Percentiles rank a stretch among this genome's conserved stretches.
These are phyloP conservation scores for Ginglymostoma cirratum DNA, from an alignment of 2,113 vertebrate species.

Conservation along the genomic window DNA sequence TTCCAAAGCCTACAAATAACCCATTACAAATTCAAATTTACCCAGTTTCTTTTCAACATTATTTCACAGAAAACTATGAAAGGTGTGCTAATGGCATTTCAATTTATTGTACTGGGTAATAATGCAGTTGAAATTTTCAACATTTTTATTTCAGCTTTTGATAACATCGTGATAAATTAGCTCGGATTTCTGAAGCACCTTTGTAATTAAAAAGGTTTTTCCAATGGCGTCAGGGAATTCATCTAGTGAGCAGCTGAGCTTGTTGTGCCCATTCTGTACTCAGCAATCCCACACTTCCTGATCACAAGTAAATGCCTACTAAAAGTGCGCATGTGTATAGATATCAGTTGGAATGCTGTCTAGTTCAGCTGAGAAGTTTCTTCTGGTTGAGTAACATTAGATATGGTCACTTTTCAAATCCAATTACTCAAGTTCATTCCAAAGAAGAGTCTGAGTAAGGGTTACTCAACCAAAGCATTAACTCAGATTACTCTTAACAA, in stretches of 20 bases:
- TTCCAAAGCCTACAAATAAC: background rate
- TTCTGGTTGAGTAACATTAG: background rate
- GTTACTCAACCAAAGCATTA: too few relatives aligned
- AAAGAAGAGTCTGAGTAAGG: too few relatives aligned
- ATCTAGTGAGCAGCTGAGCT: background rate
- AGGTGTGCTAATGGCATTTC: background rate
- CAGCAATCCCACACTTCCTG: background rate
- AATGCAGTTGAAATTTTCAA: background rate
- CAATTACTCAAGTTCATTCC: too few relatives aligned
- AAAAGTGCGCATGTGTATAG: background rate
- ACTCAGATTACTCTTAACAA: too few relatives aligned
- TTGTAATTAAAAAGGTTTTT: background rate
- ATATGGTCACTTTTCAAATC: background rate
- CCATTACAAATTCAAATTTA: background rate
- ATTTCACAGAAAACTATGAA: background rate
- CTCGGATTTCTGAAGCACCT: background rate
- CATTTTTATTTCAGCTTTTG: background rate
- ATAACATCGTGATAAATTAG: background rate
- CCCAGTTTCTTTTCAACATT: background rate
- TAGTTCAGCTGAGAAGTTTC: background rate
- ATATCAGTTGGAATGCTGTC: background rate
- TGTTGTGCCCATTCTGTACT: background rate
- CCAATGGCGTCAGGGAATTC: background rate
- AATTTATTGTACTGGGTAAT: background rate
- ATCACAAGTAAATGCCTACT: background rate